A percentile compares a stretch with the other conserved stretches of the same genome.
Conservation (phyloP, 2,113 vertebrate genomes). For the Fulmarus glacialis region DNA sequence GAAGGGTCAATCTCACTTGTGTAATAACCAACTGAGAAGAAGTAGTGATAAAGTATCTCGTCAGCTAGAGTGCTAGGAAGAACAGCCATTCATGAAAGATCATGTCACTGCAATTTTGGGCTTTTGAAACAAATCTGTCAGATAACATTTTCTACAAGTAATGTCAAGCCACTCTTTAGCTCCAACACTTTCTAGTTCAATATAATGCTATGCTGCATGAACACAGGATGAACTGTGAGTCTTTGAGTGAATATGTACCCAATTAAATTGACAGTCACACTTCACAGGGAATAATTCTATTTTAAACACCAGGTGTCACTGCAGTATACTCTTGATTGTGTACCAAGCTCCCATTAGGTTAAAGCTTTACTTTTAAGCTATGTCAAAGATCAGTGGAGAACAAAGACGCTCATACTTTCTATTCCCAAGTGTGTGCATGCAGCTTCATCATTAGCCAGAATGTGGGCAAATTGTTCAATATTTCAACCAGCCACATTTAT, state of each 20-base stretch:
- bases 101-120: background rate
- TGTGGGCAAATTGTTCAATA: background rate
- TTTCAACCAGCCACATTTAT: background rate
- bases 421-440: background rate
- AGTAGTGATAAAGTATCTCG: background rate
- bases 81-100: background rate
- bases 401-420: background rate
- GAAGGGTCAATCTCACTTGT: constrained; percentile 16
- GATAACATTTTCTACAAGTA: background rate
- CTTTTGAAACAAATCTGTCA: constrained; percentile 22
- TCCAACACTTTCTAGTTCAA: background rate
- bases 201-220: background rate
- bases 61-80: background rate
- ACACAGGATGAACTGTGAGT: background rate
- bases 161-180: background rate
- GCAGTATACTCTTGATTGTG: background rate
- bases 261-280: background rate
- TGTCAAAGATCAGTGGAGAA: background rate
- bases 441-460: background rate
- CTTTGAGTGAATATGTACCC: background rate
- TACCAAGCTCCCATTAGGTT: background rate
- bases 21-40: background rate
- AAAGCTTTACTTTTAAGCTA: background rate
- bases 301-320: constrained; percentile 66
- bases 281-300: background rate